Base-by-base conservation (phyloP, 1,140 invertebrate genomes). In the Formica selysi region DNA sequence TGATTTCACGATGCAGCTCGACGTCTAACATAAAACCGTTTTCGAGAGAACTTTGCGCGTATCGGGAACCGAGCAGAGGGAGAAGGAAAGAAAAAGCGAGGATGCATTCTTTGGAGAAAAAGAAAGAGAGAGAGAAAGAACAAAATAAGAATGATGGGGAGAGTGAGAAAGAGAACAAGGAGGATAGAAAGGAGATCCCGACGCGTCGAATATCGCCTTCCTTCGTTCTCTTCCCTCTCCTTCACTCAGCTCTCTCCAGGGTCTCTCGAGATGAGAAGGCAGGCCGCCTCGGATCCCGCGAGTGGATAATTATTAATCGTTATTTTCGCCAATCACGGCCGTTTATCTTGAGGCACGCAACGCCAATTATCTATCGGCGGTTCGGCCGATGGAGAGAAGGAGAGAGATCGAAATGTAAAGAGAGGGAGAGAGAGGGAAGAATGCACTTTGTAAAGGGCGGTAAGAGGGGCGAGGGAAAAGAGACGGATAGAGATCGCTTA, bases 241-340 rank as follows among this genome's bases (percentile, higher is more conserved):
- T 79, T 86, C 86, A 89, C 80, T 68, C 81, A 59, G 10, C 87
- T 86, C 89, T 87, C 89, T 87, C 81, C 90, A 89, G 89, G 87
- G 86, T 90, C 89, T 91, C 87, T 86, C 86, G 89, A 93, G 93
- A 94, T 94, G 93, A 93, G 92, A 93, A 92, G 93, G 91, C 92
- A 92, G 92, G 76, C 93, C 91, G 92, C 89, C 91, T 93, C 83
- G 92, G 90, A 94, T 92, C 91, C 91, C 90, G 92, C 93, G 92
- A 94, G 93, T 94, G 93, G 93, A 93, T 94, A 94, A 94, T 94
- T 94, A 94, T 94, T 94, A 94, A 94, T 94, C 94, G 93, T 94
- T 94, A 94, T 94, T 94, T 94, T 93, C 93, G 93, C 93, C 93
- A 94, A 94, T 94, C 93, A 93, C 93, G 94, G 93, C 93, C 94